Base-by-base conservation (phyloP, 2,888 invertebrate genomes). In the Atethmia centrago region DNA sequence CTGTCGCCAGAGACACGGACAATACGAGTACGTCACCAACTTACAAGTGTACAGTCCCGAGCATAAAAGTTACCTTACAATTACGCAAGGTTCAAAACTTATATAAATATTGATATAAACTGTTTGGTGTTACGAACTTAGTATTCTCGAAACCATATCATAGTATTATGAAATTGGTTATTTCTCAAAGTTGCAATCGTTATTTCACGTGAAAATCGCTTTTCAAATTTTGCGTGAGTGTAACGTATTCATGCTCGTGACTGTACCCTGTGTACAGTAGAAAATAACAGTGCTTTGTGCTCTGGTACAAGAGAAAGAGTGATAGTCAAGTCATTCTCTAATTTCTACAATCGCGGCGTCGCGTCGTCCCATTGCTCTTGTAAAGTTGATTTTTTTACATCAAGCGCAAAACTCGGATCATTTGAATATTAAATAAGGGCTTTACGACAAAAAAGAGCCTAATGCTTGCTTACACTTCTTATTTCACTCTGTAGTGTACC, bases 1-100 rank as follows among this genome's bases (percentile, higher is more conserved):
- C 49, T 68, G 71, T 64, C 28, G 19, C 51, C 0, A 7, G 68
- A 36, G 25, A 1, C 55, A 51, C 10, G 49, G 62, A 58, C 74
- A 66, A 77, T 83, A 67, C 58, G 67, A 66, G 75, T 83, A 67
- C 58, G 65, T 83, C 74, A 73, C 40, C 51, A 62, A 66, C 42
- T 76, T 51, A 55, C 65, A 25, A 71, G 49, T n/a, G n/a, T n/a
- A n/a, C 59, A 61, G n/a, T 59, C 9, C 14, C 4, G 16, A 59
- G 36, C 59, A 40, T 40, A n/a, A 16, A n/a, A n/a, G n/a, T 51
- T 25, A 25, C 10, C 14, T 14, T 36, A 14, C 3, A 59, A 9
- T n/a, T 7, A 59, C 9, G 36, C n/a, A 40, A 14, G 14, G 14
- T n/a, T 14, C n/a, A 16, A 9, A 36, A 59, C 3, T n/a, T 36